These are phyloP conservation scores for Mesoclemmys tuberculata DNA, from an alignment of 2,113 vertebrate genomes.

Conservation along the genomic window DNA sequence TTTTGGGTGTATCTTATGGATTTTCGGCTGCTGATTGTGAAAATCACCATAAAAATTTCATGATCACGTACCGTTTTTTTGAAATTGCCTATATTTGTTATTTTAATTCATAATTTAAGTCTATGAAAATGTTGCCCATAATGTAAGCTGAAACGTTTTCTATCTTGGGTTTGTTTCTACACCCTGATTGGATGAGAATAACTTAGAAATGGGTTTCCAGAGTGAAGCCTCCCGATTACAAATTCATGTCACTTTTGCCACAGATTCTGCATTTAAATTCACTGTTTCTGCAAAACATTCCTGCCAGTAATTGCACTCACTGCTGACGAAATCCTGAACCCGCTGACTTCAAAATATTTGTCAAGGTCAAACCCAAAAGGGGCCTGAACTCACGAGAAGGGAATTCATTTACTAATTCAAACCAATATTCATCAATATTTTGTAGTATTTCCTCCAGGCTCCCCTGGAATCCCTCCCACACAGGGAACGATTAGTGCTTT, in stretches of 20 bases:
- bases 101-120: too few species aligned
- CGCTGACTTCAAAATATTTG: background rate
- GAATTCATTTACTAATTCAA: background rate
- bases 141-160: too few species aligned
- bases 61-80: too few species aligned
- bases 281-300: background rate
- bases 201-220: background rate
- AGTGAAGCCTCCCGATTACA: background rate
- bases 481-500: background rate
- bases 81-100: too few species aligned
- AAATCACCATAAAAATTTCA: too few species aligned
- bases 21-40: too few species aligned
- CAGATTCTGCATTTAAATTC: background rate
- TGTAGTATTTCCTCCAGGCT: background rate
- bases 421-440: background rate
- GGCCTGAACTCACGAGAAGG: background rate
- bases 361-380: background rate
- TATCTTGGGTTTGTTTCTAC: background rate
- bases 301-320: background rate
- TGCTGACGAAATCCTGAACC: background rate
- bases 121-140: too few species aligned
- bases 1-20: too few species aligned
- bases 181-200: background rate
- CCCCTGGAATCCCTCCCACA: background rate
- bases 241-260: background rate